Conservation (phyloP, 1,140 invertebrate genomes). For the Bathynomus jamesi region DNA sequence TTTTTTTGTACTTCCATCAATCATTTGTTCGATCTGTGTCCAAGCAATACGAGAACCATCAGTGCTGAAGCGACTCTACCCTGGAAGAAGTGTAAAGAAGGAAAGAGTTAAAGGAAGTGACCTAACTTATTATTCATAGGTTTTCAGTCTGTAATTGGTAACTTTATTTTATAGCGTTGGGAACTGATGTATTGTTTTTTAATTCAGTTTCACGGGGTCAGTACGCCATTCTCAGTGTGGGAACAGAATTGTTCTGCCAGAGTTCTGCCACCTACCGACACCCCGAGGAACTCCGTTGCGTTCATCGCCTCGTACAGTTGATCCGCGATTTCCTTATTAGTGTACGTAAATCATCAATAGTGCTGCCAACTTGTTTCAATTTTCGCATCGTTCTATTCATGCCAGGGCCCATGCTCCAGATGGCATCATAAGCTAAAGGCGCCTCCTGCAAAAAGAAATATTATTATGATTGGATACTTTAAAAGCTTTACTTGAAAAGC, state of each 20-base stretch:
- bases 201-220: too few species aligned
- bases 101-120: too few species aligned
- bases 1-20: conserved; percentile 86
- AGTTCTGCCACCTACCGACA: conserved; percentile 95
- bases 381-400: conserved; percentile 93
- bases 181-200: too few species aligned
- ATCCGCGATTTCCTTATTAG: conserved; percentile 84
- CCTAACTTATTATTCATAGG: too few species aligned
- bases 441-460: conserved; percentile 57
- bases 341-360: conserved; percentile 96
- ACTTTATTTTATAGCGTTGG: too few species aligned
- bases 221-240: too few species aligned
- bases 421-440: conserved; percentile 95
- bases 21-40: conserved; percentile 96
- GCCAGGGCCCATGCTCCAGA: conserved; percentile 94
- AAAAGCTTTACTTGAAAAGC: too few species aligned
- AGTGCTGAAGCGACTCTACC: conserved; percentile 86
- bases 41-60: conserved; percentile 93
- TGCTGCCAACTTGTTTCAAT: conserved; percentile 64
- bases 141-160: too few species aligned
- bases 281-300: conserved; percentile 91
- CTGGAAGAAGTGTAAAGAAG: too few species aligned
- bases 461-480: too few species aligned
- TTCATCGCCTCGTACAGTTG: conserved; percentile 96
- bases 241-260: too few species aligned